Base-by-base conservation (phyloP, 1,140 invertebrate species). In the Heterodera schachtii region DNA sequence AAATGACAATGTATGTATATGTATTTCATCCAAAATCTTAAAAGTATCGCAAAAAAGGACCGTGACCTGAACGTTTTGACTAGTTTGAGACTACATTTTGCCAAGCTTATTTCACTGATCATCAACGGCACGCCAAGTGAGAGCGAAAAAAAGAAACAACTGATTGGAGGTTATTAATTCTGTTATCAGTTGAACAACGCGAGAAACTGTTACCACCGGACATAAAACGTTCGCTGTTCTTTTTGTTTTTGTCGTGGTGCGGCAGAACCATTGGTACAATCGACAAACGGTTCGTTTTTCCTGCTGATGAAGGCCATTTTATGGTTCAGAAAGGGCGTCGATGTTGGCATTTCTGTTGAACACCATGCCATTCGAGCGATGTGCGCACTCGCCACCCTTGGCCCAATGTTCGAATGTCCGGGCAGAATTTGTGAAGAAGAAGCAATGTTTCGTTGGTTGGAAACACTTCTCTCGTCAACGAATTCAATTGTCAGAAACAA, bases 361-460 rank as follows among this genome's bases (percentile, higher is more conserved):
- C 91, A 93, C 84, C 69, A 71, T n/a, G 92, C 93, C 41, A 90
- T 93, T 1, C 93, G 90, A 64, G 96, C 97, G 6, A 97, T 98
- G 94, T 95, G 95, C 81, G 94, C 95, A 47, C 91, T 98, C 3
- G 92, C 98, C 0, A 97, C 95, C 88, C 98, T 96, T 91, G 97
- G 97, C 0, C 94, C 95, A 1, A 95, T 95, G 85, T 98, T 98
- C 90, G 95, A 97, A 88, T 92, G 94, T 0, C 92, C 93, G 75
- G 94, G 93, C 52, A 46, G 43, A 67, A 79, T 81, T 57, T 93
- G 95, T 0, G 94, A 95, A 86, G 97, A 99, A 90, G 96, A 96
- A 82, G 69, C 83, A 57, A 93, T 98, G 57, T 98, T 97, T 90
- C 93, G 94, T 70, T 98, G 96, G 96, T 91, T 99, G 64, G 95